These are phyloP conservation scores for Ophthalmolycus amberensis DNA, from an alignment of 2,113 vertebrate species.

Conservation along the genomic window DNA sequence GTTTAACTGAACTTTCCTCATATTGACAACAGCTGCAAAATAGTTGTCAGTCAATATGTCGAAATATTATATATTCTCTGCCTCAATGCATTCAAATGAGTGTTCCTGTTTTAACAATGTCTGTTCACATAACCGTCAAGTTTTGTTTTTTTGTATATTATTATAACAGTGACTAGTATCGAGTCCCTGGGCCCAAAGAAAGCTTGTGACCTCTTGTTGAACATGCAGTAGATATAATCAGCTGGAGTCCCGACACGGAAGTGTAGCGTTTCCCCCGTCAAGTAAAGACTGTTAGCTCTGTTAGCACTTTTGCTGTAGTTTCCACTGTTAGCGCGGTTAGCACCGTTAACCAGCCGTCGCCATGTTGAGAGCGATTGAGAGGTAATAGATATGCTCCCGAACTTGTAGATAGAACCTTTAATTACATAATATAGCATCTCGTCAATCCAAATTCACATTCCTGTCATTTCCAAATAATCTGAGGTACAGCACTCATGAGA, in stretches of 20 bases:
- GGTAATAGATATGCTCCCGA: neutral
- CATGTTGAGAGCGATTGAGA: too few species aligned
- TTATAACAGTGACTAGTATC: constrained; percentile 11
- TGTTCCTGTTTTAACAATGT: constrained; percentile 8
- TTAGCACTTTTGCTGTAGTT: too few species aligned
- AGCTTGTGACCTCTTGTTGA: neutral
- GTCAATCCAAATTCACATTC: neutral
- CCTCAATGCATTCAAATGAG: neutral
- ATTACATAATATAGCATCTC: neutral
- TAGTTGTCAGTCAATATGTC: neutral
- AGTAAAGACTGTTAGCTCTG: too few species aligned
- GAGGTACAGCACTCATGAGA: neutral
- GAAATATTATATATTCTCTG: neutral
- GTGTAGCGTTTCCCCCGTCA: too few species aligned
- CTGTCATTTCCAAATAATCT: neutral
- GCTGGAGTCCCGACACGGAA: too few species aligned
- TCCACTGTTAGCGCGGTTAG: too few species aligned
- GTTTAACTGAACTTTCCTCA: neutral
- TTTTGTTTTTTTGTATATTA: constrained; percentile 53
- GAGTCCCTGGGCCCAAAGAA: neutral
- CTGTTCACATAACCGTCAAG: neutral
- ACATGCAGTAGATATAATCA: constrained; percentile 9
- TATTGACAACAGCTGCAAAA: neutral
- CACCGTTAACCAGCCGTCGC: too few species aligned
- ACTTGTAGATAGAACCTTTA: neutral